phyloP scores from a whole-genome alignment of 2,888 invertebrate genomes.

The Tenodera sinensis region DNA sequence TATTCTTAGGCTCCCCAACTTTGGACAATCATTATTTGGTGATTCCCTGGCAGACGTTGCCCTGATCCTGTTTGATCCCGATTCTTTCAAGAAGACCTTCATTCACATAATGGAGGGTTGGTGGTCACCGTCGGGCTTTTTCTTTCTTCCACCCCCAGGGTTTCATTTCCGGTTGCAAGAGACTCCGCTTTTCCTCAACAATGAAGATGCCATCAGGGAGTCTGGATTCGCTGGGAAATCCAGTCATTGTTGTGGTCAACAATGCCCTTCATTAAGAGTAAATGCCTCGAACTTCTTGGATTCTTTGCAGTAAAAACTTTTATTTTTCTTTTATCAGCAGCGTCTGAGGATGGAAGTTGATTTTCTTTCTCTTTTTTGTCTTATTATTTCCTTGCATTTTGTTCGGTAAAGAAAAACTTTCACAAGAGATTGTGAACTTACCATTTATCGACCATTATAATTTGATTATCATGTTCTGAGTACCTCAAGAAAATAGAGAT shows the following conservation, averaged over 20 bases:
- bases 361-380: neutral
- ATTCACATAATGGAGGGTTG: slow-evolving; percentile 21
- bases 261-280: neutral
- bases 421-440: too few species aligned
- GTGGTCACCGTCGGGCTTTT: neutral
- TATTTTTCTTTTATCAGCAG: neutral
- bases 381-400: neutral
- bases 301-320: neutral
- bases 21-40: slow-evolving; percentile 4
- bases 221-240: slow-evolving; percentile 1
- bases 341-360: neutral
- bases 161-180: slow-evolving; percentile 19
- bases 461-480: too few species aligned
- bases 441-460: too few species aligned
- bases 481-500: too few species aligned
- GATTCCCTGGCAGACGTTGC: neutral
- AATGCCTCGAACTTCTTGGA: neutral
- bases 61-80: slow-evolving; percentile 23
- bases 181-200: slow-evolving; percentile 7
- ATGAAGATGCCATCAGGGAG: slow-evolving; percentile 21
- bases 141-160: neutral
- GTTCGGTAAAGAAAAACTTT: too few species aligned
- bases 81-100: slow-evolving; percentile 19
- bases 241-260: slow-evolving; percentile 1
- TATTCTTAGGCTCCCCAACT: neutral